Evolutionary conservation across 2,113 vertebrate genomes (phyloP).

Genomic region (Lamprotornis superbus): DNA sequence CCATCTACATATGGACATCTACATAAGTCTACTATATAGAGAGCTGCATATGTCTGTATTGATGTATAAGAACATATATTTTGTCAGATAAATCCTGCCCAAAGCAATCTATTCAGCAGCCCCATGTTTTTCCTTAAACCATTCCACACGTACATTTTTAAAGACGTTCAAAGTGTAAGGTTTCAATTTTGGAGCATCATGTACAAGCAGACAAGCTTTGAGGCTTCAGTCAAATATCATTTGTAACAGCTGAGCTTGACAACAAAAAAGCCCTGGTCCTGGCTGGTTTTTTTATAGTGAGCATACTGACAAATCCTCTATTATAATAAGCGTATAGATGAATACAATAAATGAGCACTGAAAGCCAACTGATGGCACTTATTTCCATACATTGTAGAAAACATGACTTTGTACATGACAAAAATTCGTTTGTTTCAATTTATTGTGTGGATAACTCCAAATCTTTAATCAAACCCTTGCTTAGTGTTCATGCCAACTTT

Average conservation of each 20-base stretch:
- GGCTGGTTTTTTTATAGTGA: neutral
- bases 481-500: slow-evolving; percentile 27
- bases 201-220: neutral
- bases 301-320: slow-evolving; percentile 34
- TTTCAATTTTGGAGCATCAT: neutral
- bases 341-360: slow-evolving; percentile 44
- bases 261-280: neutral
- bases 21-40: neutral
- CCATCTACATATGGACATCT: neutral
- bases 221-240: neutral
- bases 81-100: neutral
- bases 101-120: neutral
- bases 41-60: neutral
- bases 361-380: slow-evolving; percentile 2
- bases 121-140: neutral
- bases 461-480: slow-evolving; percentile 41
- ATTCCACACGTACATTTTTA: neutral
- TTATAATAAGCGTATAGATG: neutral
- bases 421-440: slow-evolving; percentile 4
- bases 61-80: neutral
- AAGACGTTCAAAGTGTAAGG: neutral
- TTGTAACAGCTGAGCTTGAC: slow-evolving; percentile 1
- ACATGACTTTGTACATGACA: slow-evolving; percentile 1
- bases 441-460: slow-evolving; percentile 21
- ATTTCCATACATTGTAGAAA: neutral